phyloP scores from a whole-genome alignment of 2,797 vertebrate genomes.

The Lagorchestes hirsutus region DNA sequence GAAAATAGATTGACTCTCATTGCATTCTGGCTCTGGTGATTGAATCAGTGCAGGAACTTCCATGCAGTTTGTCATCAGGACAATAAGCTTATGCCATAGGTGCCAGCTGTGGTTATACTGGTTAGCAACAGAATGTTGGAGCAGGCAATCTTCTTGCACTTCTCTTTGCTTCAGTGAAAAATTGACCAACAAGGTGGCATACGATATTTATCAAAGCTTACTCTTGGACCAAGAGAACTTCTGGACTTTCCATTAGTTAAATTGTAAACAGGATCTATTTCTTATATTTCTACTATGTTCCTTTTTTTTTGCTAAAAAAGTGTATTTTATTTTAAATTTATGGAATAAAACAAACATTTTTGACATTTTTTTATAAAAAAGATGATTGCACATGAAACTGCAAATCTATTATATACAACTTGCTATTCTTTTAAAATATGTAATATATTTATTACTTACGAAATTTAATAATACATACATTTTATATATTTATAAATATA shows the following conservation, averaged over 20 bases:
- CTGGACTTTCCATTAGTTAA: background rate
- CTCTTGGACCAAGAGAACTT: background rate
- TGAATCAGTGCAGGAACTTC: fast-evolving
- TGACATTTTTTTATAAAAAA: background rate
- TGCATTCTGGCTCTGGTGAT: background rate
- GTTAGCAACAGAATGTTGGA: background rate
- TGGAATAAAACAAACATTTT: background rate
- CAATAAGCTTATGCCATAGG: background rate
- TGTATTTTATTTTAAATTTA: background rate
- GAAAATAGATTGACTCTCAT: background rate
- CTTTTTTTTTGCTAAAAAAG: background rate
- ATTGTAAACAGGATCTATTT: background rate
- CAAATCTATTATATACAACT: background rate
- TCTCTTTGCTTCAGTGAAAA: background rate
- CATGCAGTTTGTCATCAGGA: background rate
- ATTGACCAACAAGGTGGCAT: background rate
- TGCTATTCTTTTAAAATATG: background rate
- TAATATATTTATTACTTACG: background rate
- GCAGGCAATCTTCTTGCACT: background rate
- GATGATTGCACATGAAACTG: background rate
- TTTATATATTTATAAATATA: too few species aligned
- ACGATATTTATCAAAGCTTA: background rate
- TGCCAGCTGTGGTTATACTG: background rate
- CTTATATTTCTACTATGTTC: background rate
- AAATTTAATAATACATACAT: too few species aligned